A percentile compares a stretch with the other conserved stretches of the same genome.
Evolutionary conservation across 2,797 vertebrate genomes (phyloP).

Genomic region (Squalus acanthias): DNA sequence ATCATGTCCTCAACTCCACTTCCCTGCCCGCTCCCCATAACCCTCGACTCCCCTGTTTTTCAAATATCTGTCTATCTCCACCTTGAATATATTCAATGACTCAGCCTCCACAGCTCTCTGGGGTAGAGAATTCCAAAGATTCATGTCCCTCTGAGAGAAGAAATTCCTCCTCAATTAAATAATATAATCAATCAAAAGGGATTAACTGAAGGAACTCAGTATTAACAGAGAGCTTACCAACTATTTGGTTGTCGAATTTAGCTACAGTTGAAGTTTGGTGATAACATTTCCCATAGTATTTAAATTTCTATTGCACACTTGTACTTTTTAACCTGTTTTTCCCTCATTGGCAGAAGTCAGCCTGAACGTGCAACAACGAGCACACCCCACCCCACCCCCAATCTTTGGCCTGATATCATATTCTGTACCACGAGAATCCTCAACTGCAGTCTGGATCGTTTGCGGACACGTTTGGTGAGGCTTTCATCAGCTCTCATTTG

Average conservation of each 20-base stretch:
- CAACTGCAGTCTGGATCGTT: no score
- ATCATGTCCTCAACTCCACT: no score
- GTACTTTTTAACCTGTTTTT: neutral
- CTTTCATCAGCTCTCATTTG: neutral
- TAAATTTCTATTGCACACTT: neutral
- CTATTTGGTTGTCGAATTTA: neutral
- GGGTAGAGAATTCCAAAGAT: no score
- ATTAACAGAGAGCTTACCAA: neutral
- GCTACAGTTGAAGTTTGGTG: neutral
- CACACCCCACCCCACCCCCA: no score
- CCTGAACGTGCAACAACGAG: neutral
- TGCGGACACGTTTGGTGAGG: neutral
- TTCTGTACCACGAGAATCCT: neutral
- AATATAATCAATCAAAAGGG: neutral
- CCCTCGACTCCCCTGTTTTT: no score
- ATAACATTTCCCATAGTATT: neutral
- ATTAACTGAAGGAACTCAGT: neutral
- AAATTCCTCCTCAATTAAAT: no score
- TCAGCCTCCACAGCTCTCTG: no score
- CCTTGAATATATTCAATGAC: no score
- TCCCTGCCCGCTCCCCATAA: no score
- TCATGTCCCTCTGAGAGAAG: no score
- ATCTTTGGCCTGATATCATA: neutral
- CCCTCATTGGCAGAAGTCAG: neutral
- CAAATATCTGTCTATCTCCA: no score